phyloP scores from a whole-genome alignment of 1,140 invertebrate species.

The Heterodera carotae region DNA sequence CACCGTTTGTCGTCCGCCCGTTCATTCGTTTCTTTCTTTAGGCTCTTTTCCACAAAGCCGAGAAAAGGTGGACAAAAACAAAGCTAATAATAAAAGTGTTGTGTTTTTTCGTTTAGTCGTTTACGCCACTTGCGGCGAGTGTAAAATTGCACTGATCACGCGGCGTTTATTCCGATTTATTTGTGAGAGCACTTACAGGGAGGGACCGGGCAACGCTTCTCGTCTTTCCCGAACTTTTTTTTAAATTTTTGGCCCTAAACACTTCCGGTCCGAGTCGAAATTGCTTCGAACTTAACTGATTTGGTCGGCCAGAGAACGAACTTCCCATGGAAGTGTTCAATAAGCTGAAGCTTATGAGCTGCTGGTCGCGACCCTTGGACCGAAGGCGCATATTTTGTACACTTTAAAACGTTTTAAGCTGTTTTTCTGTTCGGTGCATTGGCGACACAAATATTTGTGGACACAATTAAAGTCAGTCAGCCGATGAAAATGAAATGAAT shows the following conservation, averaged over 20 bases:
- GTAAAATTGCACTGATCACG: constrained; percentile 62
- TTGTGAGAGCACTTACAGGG: constrained; percentile 45
- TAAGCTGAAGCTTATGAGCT: no score
- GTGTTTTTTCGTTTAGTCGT: constrained; percentile 39
- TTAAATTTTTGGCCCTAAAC: neutral
- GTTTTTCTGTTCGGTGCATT: constrained; percentile 64
- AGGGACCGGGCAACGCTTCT: neutral
- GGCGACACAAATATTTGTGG: constrained; percentile 65
- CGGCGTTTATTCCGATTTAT: constrained; percentile 61
- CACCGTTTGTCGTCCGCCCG: no score
- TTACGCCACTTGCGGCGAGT: constrained; percentile 60
- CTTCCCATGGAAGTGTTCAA: no score
- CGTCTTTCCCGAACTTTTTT: no score
- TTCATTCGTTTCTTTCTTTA: constrained; percentile 1
- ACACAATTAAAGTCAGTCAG: constrained; percentile 51
- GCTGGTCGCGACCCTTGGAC: no score
- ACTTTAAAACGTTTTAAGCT: constrained; percentile 40
- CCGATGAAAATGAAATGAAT: no score
- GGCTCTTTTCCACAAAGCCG: constrained; percentile 64
- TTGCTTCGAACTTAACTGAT: no score
- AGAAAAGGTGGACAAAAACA: constrained; percentile 46
- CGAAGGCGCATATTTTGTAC: no score
- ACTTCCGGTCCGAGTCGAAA: no score
- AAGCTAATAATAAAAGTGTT: no score
- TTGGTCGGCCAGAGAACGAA: no score